phyloP scores from a whole-genome alignment of 2,888 invertebrate species.

The Dioctria linearis region DNA sequence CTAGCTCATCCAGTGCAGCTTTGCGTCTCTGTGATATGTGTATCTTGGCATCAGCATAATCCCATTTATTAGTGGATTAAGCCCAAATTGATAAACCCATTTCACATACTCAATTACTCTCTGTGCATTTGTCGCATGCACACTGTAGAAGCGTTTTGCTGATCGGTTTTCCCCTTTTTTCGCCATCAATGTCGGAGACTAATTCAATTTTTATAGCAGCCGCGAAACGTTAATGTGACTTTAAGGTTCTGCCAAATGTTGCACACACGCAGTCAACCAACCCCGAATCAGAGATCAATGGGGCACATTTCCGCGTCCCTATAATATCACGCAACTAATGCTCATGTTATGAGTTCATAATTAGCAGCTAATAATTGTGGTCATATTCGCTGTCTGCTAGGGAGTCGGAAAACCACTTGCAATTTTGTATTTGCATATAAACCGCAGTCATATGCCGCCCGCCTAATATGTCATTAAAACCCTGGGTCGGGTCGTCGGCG shows the following conservation, averaged over 20 bases:
- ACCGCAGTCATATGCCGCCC: slow-evolving; percentile 33
- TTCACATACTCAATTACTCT: slow-evolving; percentile 38
- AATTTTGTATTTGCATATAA: slow-evolving; percentile 31
- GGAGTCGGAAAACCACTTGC: not conserved
- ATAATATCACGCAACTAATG: not conserved
- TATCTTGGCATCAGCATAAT: slow-evolving; percentile 21
- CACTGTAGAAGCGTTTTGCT: not conserved
- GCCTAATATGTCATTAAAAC: slow-evolving; percentile 38
- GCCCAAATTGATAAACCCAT: slow-evolving; percentile 42
- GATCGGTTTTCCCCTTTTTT: slow-evolving; percentile 13
- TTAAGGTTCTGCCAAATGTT: not conserved
- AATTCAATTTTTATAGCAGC: slow-evolving; percentile 22
- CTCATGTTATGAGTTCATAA: slow-evolving; percentile 18
- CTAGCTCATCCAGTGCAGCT: not conserved
- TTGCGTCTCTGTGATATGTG: slow-evolving; percentile 5
- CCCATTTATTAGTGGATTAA: slow-evolving; percentile 48
- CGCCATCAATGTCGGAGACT: not conserved
- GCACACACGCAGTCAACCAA: not conserved
- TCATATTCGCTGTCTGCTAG: slow-evolving; percentile 8
- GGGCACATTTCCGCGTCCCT: not conserved
- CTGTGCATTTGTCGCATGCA: slow-evolving; percentile 32
- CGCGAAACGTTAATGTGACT: not conserved
- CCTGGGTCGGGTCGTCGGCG: not conserved
- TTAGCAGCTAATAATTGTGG: slow-evolving; percentile 38
- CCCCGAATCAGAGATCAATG: not conserved